These are phyloP conservation scores for Salvelinus namaycush DNA, from an alignment of 2,113 vertebrate genomes.

Conservation along the genomic window DNA sequence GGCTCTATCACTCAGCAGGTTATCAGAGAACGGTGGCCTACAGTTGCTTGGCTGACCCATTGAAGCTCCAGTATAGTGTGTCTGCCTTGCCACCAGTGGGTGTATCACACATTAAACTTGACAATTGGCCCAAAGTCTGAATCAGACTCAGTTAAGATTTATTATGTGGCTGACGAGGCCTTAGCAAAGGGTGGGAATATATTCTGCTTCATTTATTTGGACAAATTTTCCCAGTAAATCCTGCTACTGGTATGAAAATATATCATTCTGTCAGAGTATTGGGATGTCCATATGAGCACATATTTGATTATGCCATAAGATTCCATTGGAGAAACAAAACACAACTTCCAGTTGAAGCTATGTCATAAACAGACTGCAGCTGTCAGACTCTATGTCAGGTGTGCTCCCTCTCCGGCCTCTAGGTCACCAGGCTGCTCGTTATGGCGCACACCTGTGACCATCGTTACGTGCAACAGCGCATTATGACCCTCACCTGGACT, in stretches of 20 bases:
- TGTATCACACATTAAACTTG: conserved; percentile 40
- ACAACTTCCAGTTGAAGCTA: conserved; percentile 42
- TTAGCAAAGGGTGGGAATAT: conserved; percentile 15
- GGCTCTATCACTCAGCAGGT: too few species aligned
- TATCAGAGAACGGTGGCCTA: neutral
- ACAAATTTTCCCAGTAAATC: neutral
- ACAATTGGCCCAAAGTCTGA: conserved; percentile 52
- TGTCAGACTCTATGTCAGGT: conserved; percentile 40
- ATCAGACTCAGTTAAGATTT: conserved; percentile 50
- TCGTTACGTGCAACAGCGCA: too few species aligned
- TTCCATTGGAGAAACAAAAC: neutral
- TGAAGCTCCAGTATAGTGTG: conserved; percentile 35
- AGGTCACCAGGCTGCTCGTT: too few species aligned
- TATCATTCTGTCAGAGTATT: neutral
- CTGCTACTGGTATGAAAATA: neutral
- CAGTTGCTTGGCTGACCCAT: conserved; percentile 43
- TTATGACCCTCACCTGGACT: too few species aligned
- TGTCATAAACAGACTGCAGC: conserved; percentile 55
- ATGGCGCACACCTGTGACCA: too few species aligned
- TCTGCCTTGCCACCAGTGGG: neutral
- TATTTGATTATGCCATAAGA: neutral
- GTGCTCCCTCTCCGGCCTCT: too few species aligned
- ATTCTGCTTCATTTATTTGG: conserved; percentile 1
- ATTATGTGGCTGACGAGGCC: conserved; percentile 32
- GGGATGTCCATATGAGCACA: neutral